Percentiles rank a stretch among this genome's conserved stretches.
These are phyloP conservation scores for Aurelia aurita complex sp. Pacific DNA, from an alignment of 30 jellyfish, hydroid and myxozoan genomes.

Conservation along the genomic window DNA sequence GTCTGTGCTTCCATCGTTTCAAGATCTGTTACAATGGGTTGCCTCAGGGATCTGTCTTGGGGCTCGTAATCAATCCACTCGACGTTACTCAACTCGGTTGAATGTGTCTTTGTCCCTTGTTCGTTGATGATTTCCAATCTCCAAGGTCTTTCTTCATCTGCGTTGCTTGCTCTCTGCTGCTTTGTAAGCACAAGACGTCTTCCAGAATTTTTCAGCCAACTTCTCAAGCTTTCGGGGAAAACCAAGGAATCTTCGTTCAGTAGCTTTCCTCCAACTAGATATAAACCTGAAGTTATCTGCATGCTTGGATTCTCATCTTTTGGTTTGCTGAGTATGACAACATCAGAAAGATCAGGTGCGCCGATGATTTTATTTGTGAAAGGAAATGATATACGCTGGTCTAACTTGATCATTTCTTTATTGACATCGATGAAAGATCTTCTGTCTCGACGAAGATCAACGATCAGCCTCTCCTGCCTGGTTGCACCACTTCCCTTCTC, in stretches of 20 bases:
- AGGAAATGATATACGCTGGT: not conserved
- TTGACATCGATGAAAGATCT: conserved; percentile 22
- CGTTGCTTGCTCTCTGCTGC: not conserved
- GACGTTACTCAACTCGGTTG: not conserved
- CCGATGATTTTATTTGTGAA: conserved; percentile 14
- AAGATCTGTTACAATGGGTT: conserved; percentile 11
- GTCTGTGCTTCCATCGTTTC: conserved; percentile 6
- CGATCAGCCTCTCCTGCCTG: conserved; percentile 2
- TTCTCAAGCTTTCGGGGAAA: conserved; percentile 9
- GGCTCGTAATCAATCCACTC: conserved; percentile 52
- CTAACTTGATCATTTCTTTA: conserved; percentile 23
- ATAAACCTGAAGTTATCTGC: not conserved
- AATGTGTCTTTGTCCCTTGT: conserved; percentile 10
- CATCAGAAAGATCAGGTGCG: not conserved
- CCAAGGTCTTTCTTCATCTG: not conserved
- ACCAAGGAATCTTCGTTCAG: conserved; percentile 41
- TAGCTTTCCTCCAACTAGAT: conserved; percentile 24
- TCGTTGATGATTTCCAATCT: not conserved
- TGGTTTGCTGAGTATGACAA: conserved; percentile 7
- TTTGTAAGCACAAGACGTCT: not conserved
- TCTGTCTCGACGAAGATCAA: conserved; percentile 25
- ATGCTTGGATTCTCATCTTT: not conserved
- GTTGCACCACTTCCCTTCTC: conserved; percentile 7
- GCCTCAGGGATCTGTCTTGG: conserved; percentile 6
- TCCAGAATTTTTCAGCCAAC: conserved; percentile 3